phyloP scores from a whole-genome alignment of 2,113 vertebrate species.

The Hemiscyllium ocellatum region DNA sequence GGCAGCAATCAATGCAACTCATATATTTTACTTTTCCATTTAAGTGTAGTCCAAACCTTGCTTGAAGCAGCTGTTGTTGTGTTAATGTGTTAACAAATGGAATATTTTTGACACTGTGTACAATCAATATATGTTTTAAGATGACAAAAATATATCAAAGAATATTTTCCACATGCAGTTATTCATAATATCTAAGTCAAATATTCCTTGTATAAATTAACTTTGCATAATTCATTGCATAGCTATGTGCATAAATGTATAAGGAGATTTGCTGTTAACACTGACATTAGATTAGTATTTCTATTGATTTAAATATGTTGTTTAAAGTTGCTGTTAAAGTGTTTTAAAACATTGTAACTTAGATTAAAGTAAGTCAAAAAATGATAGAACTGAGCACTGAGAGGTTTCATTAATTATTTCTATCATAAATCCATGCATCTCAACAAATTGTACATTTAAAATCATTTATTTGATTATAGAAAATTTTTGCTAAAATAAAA shows the following conservation, averaged over 20 bases:
- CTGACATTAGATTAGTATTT: background rate
- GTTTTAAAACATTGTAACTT: background rate
- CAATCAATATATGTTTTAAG: background rate
- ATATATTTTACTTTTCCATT: constrained; percentile 22
- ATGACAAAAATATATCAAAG: background rate
- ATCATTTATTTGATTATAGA: background rate
- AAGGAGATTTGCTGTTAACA: background rate
- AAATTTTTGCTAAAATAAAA: background rate
- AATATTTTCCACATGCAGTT: background rate
- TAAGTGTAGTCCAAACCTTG: background rate
- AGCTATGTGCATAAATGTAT: background rate
- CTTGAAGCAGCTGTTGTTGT: constrained; percentile 9
- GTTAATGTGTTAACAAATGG: constrained; percentile 6
- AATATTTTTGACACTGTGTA: background rate
- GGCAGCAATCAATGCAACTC: background rate
- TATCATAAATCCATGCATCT: background rate
- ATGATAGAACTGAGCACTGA: background rate
- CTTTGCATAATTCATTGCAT: background rate
- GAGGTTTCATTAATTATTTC: background rate
- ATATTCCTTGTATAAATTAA: background rate
- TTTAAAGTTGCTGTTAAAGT: background rate
- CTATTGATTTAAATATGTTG: background rate
- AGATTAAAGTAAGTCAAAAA: background rate
- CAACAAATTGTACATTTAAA: background rate
- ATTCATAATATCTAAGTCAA: background rate